Evolutionary conservation across 2,888 invertebrate genomes (phyloP).

Genomic region (Leptura quadrifasciata): DNA sequence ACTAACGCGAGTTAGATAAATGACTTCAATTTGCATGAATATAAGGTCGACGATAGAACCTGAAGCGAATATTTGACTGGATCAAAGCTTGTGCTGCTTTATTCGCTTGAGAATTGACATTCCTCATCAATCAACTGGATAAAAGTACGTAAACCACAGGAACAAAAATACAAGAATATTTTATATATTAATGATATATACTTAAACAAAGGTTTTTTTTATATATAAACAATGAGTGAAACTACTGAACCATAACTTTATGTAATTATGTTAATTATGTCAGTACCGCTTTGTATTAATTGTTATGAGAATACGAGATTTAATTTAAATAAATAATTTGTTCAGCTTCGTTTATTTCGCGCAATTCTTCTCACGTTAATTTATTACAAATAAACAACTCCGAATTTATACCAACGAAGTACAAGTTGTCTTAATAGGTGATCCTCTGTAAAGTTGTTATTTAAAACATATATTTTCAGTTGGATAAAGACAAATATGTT

Average conservation of each 20-base stretch:
- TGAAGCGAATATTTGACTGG: background rate
- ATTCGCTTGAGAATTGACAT: background rate
- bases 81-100: background rate
- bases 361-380: constrained; percentile 2
- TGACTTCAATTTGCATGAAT: constrained; percentile 2
- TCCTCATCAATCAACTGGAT: background rate
- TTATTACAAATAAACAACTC: background rate
- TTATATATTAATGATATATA: background rate
- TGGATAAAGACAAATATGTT: too few species aligned
- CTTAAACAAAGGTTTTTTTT: background rate
- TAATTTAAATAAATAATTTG: background rate
- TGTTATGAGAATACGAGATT: background rate
- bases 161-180: background rate
- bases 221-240: constrained; percentile 4
- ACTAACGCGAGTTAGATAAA: constrained; percentile 15
- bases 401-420: too few species aligned
- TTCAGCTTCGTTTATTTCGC: background rate
- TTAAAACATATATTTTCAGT: too few species aligned
- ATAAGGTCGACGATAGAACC: background rate
- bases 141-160: background rate
- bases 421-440: too few species aligned
- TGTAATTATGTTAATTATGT: background rate
- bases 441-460: too few species aligned
- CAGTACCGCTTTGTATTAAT: constrained; percentile 4
- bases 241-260: constrained; percentile 6